phyloP scores from a whole-genome alignment of 2,797 vertebrate genomes.

The Oreochromis mossambicus region DNA sequence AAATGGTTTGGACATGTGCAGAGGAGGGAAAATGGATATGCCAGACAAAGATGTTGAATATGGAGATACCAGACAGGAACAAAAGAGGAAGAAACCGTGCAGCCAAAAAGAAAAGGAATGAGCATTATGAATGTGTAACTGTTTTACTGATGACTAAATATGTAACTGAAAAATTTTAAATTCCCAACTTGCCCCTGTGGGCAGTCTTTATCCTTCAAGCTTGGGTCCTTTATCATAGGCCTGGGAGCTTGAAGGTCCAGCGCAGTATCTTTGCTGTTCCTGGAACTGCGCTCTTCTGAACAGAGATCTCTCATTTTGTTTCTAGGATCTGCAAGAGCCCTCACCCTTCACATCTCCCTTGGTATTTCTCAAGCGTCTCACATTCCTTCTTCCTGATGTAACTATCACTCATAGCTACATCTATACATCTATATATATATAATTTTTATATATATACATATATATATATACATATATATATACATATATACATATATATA shows the following conservation, averaged over 20 bases:
- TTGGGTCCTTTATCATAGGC: neutral
- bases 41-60: neutral
- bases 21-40: neutral
- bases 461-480: no score
- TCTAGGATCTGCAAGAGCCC: no score
- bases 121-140: neutral
- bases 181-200: neutral
- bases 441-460: fast-evolving
- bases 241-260: no score
- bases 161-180: neutral
- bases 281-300: neutral
- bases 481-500: no score
- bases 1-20: neutral
- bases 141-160: neutral
- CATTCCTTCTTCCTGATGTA: neutral
- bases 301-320: neutral
- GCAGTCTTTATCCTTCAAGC: neutral
- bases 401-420: neutral
- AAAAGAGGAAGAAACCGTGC: neutral
- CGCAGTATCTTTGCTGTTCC: neutral
- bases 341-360: neutral
- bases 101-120: neutral
- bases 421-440: neutral
- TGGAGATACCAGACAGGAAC: neutral
- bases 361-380: neutral